Evolutionary conservation across 1,140 invertebrate species (phyloP).

Genomic region (Aphaenogaster ashmeadi): DNA sequence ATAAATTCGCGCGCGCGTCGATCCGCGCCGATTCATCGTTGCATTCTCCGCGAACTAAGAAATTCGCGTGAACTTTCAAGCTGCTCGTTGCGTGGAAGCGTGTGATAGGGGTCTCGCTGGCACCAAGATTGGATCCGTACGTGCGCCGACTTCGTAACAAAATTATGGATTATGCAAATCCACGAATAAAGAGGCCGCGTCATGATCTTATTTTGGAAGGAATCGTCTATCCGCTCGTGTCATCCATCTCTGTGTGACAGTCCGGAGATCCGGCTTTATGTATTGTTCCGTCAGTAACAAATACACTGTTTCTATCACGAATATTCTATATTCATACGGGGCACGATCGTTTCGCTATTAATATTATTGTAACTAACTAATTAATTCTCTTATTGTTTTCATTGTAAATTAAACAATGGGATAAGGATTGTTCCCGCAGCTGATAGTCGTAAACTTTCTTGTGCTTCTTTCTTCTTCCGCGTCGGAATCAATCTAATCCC

Average conservation of each 20-base stretch:
- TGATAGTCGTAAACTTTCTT: neutral
- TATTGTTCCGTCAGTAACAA: neutral
- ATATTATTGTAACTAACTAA: neutral
- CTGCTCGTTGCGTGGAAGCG: constrained; percentile 50
- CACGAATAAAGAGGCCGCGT: constrained; percentile 28
- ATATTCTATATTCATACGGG: neutral
- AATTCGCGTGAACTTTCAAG: constrained; percentile 28
- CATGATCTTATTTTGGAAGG: constrained; percentile 33
- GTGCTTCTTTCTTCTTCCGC: neutral
- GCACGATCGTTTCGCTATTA: neutral
- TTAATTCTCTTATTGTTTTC: neutral
- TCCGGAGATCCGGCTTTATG: neutral
- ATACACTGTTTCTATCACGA: neutral
- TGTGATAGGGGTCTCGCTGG: constrained; percentile 42
- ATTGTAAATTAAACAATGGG: neutral
- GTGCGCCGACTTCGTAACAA: constrained; percentile 20
- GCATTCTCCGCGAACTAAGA: constrained; percentile 25
- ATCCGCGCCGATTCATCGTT: constrained; percentile 55
- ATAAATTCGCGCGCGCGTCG: neutral
- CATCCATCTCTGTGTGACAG: neutral
- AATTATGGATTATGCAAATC: constrained; percentile 52
- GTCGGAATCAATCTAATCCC: constrained; percentile 12
- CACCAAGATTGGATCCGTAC: constrained; percentile 39
- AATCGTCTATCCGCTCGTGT: constrained; percentile 30
- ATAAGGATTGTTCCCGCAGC: neutral